phyloP scores from a whole-genome alignment of 1,140 invertebrate genomes.

The Apocrypta bakeri region DNA sequence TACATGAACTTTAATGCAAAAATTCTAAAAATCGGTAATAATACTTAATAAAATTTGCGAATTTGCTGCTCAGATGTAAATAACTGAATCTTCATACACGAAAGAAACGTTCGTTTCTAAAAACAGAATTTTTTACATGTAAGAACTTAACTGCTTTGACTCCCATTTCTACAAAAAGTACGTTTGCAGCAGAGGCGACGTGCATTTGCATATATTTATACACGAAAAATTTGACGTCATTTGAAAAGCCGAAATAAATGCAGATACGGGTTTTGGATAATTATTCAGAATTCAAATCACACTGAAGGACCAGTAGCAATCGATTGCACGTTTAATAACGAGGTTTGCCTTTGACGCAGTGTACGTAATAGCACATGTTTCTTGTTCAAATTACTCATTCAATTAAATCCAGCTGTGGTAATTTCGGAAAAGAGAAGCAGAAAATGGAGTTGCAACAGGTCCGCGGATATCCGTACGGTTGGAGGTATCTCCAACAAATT shows the following conservation, averaged over 20 bases:
- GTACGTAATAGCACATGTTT: neutral
- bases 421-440: conserved; percentile 2
- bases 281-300: neutral
- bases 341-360: neutral
- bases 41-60: too few species aligned
- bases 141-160: too few species aligned
- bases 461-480: neutral
- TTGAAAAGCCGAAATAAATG: neutral
- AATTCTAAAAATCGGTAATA: too few species aligned
- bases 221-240: neutral
- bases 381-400: neutral
- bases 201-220: neutral
- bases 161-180: too few species aligned
- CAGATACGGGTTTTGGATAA: neutral
- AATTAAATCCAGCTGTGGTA: neutral
- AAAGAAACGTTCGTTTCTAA: too few species aligned
- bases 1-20: too few species aligned
- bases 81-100: too few species aligned
- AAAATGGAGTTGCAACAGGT: neutral
- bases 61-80: too few species aligned
- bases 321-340: neutral
- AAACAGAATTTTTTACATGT: too few species aligned
- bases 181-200: too few species aligned
- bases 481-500: neutral
- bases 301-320: neutral